Evolutionary conservation across 2,797 vertebrate species (phyloP).

Genomic region (Clarias fuscus): DNA sequence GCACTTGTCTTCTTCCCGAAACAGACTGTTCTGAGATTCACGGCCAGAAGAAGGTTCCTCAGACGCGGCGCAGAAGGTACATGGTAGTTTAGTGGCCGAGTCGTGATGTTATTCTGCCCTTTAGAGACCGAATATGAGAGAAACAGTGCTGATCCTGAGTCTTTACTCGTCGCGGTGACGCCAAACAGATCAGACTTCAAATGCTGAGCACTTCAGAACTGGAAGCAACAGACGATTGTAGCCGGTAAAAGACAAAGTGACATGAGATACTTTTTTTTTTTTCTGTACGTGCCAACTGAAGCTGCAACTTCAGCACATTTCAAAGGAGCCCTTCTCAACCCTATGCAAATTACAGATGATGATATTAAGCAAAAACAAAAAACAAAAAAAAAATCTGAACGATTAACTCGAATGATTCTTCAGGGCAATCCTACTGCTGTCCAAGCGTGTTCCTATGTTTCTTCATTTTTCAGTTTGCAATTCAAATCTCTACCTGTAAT

Average conservation of each 20-base stretch:
- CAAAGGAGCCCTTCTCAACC: background rate
- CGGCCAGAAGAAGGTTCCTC: background rate
- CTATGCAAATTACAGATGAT: background rate
- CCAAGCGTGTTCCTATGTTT: background rate
- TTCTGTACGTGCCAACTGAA: background rate
- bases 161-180: background rate
- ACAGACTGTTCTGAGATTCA: constrained; percentile 1
- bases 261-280: background rate
- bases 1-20: background rate
- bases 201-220: background rate
- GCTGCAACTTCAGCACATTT: background rate
- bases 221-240: background rate
- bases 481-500: background rate
- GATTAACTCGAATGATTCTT: background rate
- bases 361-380: background rate
- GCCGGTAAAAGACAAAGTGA: background rate
- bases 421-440: background rate
- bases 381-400: background rate
- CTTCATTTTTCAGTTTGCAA: background rate
- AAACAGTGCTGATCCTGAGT: background rate
- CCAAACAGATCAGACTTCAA: background rate
- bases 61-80: background rate
- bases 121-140: background rate
- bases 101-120: background rate
- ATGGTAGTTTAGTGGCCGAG: background rate